Percentiles rank a stretch among this genome's conserved stretches.
Conservation (phyloP, 1,140 invertebrate genomes). For the Helicorthomorpha holstii region DNA sequence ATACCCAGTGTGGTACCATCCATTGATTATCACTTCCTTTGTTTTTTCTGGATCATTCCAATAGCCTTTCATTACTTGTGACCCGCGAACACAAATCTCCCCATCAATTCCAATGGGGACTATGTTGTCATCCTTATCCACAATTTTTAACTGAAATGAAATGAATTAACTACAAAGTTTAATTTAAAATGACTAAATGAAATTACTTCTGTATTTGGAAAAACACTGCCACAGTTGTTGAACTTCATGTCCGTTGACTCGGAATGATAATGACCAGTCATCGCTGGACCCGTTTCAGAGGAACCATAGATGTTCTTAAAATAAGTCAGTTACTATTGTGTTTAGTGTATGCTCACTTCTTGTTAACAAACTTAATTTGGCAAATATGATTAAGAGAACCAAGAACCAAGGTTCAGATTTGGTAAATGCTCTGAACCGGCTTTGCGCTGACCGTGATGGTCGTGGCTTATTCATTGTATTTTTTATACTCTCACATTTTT, state of each 20-base stretch:
- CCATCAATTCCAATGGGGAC: conserved; percentile 59
- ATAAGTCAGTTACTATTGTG: no score
- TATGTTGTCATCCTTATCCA: conserved; percentile 46
- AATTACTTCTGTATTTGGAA: conserved; percentile 66
- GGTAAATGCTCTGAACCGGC: no score
- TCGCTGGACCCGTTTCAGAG: conserved; percentile 53
- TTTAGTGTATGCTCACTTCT: no score
- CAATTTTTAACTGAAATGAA: no score
- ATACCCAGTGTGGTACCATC: conserved; percentile 85
- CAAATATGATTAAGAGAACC: no score
- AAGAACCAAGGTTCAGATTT: no score
- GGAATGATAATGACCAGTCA: conserved; percentile 43
- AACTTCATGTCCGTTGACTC: conserved; percentile 46
- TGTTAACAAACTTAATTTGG: no score
- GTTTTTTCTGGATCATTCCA: conserved; percentile 70
- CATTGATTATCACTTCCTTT: conserved; percentile 45
- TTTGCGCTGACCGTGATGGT: no score
- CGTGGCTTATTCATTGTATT: no score
- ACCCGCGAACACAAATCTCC: conserved; percentile 67
- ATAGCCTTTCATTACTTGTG: conserved; percentile 64
- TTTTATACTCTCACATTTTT: no score
- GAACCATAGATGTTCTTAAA: conserved; percentile 55
- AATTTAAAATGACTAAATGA: no score
- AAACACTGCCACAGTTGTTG: conserved; percentile 55
- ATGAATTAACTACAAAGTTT: no score